Evolutionary conservation across 2,888 invertebrate species (phyloP), one percentile per base, ranked within the genome.

Genomic region (Tetranychus truncatus): DNA sequence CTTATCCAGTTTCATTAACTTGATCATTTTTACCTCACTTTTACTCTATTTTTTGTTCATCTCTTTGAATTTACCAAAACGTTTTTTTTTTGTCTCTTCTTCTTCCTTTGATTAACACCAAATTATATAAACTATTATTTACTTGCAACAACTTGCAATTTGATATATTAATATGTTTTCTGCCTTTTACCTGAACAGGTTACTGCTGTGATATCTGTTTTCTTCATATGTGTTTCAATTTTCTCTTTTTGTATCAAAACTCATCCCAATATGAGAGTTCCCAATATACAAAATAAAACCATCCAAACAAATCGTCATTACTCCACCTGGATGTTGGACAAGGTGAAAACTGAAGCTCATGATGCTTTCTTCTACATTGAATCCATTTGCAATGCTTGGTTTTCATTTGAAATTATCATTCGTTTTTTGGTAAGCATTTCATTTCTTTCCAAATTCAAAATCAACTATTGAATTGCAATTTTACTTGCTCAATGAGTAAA

Each of bases 231-330:
- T 85, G 88, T 93, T 79, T 95, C 95, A 81, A 95, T 96, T 80
- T 87, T 95, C 80, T 92, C 92, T 78, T 96, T 96, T 87, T 95
- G 95, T 84, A 86, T 95, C 83, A 96, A 96, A 86, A 95, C 95
- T 1, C 93, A 94, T 82, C 93, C 93, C 0, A 91, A 89, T 80
- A 87, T 91, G 81, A 85, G 91, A 72, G 89, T 90, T 77, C 86
- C 85, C 7, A 81, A 81, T 74, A 81, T 83, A 75, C 79, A 80
- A 77, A 80, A 80, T 77, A 77, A 77, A 18, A 81, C 80, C 4
- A 79, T 79, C 73, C 74, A 76, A 71, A 75, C 77, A n/a, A 69
- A 74, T 44, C n/a, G 8, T 45, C 18, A 20, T 44, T 34, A 74
- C 66, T 65, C 71, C 7, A 76, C 78, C 69, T 80, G 80, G 80